Conservation (phyloP, 2,888 invertebrate genomes). For the Tetramorium bicarinatum region DNA sequence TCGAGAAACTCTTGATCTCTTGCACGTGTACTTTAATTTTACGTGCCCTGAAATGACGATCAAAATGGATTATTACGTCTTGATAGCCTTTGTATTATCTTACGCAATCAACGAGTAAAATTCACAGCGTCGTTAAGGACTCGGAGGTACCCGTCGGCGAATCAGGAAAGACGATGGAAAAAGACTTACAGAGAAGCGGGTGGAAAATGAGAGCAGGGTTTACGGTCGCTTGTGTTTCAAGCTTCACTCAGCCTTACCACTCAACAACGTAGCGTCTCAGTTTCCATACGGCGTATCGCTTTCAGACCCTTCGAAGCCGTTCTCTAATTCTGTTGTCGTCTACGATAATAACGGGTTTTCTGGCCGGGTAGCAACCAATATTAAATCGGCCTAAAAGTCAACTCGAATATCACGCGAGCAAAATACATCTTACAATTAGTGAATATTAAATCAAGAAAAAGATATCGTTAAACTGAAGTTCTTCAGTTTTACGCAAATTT, state of each 20-base stretch:
- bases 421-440: not conserved
- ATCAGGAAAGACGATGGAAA: slow-evolving; percentile 27
- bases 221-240: slow-evolving; percentile 68
- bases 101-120: slow-evolving; percentile 55
- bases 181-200: slow-evolving; percentile 19
- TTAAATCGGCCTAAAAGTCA: slow-evolving; percentile 26
- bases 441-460: not conserved
- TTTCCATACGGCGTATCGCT: slow-evolving; percentile 71
- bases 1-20: not conserved
- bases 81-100: slow-evolving; percentile 36
- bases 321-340: slow-evolving; percentile 65
- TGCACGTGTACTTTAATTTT: slow-evolving; percentile 14
- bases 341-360: slow-evolving; percentile 71
- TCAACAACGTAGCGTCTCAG: slow-evolving; percentile 67
- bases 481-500: not conserved
- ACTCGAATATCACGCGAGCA: not conserved
- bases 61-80: slow-evolving; percentile 44
- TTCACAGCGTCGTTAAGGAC: slow-evolving; percentile 56
- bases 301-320: slow-evolving; percentile 67
- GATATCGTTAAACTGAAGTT: not conserved
- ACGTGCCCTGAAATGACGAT: slow-evolving; percentile 15
- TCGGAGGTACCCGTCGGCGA: slow-evolving; percentile 38
- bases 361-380: not conserved
- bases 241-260: slow-evolving; percentile 69
- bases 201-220: slow-evolving; percentile 67